phyloP scores from a whole-genome alignment of 2,888 invertebrate genomes.

The Trissoscelio sp. region DNA sequence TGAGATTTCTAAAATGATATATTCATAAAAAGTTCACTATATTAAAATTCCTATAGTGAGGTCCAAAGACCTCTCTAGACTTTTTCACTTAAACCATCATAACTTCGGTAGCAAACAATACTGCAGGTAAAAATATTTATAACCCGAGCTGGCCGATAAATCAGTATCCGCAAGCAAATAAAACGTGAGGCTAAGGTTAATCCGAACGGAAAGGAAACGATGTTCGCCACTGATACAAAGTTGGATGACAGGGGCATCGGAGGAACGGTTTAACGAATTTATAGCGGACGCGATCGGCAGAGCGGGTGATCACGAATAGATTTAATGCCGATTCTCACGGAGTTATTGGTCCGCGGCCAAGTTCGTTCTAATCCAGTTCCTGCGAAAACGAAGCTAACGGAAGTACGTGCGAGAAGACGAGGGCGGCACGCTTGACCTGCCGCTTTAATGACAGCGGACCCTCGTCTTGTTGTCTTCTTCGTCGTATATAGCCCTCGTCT shows the following conservation, averaged over 20 bases:
- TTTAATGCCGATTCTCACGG: slow-evolving; percentile 75
- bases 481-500: slow-evolving; percentile 20
- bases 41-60: too few species aligned
- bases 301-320: slow-evolving; percentile 54
- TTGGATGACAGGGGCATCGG: slow-evolving; percentile 39
- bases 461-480: slow-evolving; percentile 41
- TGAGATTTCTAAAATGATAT: too few species aligned
- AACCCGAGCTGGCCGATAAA: slow-evolving; percentile 9
- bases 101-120: slow-evolving; percentile 10
- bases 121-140: slow-evolving; percentile 16
- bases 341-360: slow-evolving; percentile 71
- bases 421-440: slow-evolving; percentile 80
- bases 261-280: slow-evolving; percentile 57
- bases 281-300: slow-evolving; percentile 58
- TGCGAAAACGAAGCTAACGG: slow-evolving; percentile 80
- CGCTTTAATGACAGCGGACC: slow-evolving; percentile 75
- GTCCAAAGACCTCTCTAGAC: too few species aligned
- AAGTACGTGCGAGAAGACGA: slow-evolving; percentile 71
- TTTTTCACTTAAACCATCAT: slow-evolving; percentile 9
- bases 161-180: slow-evolving; percentile 26
- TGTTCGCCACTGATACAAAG: slow-evolving; percentile 32
- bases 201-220: slow-evolving; percentile 40
- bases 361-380: slow-evolving; percentile 80
- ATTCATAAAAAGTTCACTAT: too few species aligned
- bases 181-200: slow-evolving; percentile 13